Conservation (phyloP, 2,888 invertebrate genomes). For the Eristalis arbustorum region DNA sequence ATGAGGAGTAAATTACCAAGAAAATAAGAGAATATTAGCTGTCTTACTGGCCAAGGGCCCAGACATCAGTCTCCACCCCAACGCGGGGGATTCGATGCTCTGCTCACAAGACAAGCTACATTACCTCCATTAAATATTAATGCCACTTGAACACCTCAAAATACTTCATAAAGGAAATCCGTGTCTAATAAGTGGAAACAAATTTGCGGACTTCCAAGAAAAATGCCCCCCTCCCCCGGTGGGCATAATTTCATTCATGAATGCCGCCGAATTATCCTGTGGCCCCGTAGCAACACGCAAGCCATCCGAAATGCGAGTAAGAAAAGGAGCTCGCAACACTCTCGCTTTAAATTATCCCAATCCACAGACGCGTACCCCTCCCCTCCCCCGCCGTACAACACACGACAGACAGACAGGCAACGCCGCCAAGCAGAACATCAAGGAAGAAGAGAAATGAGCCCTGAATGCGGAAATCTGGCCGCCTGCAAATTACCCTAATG, state of each 20-base stretch:
- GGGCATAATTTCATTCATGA: slow-evolving; percentile 35
- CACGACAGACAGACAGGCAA: background rate
- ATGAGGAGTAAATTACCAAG: background rate
- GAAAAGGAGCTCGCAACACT: background rate
- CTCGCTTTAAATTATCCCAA: slow-evolving; percentile 31
- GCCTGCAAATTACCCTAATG: slow-evolving; percentile 61
- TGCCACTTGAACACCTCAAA: slow-evolving; percentile 37
- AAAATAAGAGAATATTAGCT: background rate
- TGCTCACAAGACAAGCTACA: background rate
- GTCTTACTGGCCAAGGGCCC: background rate
- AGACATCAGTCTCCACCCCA: background rate
- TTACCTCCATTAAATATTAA: slow-evolving; percentile 26
- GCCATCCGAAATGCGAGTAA: background rate
- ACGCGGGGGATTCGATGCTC: background rate
- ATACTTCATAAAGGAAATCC: slow-evolving; percentile 19
- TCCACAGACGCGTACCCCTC: background rate
- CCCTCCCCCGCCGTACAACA: background rate
- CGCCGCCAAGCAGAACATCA: background rate
- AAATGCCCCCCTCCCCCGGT: background rate
- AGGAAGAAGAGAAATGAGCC: background rate
- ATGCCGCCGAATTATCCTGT: slow-evolving; percentile 26
- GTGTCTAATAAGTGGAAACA: slow-evolving; percentile 44
- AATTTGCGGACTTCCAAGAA: slow-evolving; percentile 13
- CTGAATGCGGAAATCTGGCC: slow-evolving; percentile 23
- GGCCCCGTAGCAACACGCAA: slow-evolving; percentile 6